Conservation (phyloP, 23 tunicate genomes). For the Aplidium turbinatum region DNA sequence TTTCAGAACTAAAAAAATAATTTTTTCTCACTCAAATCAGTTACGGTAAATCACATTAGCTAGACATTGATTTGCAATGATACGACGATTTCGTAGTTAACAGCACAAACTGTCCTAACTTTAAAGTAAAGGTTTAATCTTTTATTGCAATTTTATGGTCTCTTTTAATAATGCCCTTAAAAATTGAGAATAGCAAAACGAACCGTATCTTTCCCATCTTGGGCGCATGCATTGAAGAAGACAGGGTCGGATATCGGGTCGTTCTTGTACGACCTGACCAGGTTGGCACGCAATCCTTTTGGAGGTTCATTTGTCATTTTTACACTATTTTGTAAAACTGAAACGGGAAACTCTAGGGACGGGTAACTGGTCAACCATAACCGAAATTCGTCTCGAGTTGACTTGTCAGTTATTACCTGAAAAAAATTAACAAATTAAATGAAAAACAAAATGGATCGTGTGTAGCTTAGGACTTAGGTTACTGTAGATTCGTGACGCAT, state of each 20-base stretch:
- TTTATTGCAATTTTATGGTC: no score
- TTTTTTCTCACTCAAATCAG: no score
- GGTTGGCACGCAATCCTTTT: conserved; percentile 80
- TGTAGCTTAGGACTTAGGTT: no score
- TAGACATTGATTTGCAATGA: no score
- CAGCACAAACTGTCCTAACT: no score
- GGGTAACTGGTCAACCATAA: conserved; percentile 90
- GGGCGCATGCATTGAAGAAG: conserved; percentile 61
- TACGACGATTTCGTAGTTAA: no score
- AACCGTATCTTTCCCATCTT: conserved; percentile 46
- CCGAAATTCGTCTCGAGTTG: conserved; percentile 62
- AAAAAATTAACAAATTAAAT: background rate
- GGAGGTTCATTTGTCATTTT: conserved; percentile 96
- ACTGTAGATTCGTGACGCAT: no score
- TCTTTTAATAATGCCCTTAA: no score
- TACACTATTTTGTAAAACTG: conserved; percentile 81
- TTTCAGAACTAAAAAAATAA: no score
- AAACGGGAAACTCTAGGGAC: conserved; percentile 79
- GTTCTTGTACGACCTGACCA: conserved; percentile 68
- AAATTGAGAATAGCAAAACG: no score
- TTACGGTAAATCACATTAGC: no score
- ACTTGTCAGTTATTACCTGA: conserved; percentile 76
- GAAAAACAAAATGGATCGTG: background rate
- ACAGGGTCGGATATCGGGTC: conserved; percentile 80
- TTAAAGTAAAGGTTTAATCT: no score